Conservation (phyloP, 2,113 vertebrate genomes). For the Solea solea region DNA sequence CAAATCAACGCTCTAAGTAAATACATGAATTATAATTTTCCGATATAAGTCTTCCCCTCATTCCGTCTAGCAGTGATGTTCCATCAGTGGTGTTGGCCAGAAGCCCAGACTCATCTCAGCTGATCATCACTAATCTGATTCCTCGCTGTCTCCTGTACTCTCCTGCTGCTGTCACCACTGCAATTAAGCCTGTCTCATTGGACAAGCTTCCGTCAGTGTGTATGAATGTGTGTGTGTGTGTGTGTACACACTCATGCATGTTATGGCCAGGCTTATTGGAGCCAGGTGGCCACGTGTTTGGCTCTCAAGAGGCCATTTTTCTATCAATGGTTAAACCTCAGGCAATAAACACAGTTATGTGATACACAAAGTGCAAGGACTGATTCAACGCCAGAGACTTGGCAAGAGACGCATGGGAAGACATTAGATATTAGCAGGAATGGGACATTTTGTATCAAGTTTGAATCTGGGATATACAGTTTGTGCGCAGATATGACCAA, state of each 20-base stretch:
- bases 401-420: constrained; percentile 33
- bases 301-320: constrained; percentile 53
- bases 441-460: constrained; percentile 31
- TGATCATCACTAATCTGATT: constrained; percentile 52
- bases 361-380: constrained; percentile 41
- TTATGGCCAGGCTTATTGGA: constrained; percentile 63
- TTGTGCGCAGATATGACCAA: constrained; percentile 20
- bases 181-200: constrained; percentile 66
- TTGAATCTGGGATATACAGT: constrained; percentile 20
- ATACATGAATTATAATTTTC: too few species aligned
- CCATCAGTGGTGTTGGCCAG: constrained; percentile 41
- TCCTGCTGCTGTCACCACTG: constrained; percentile 65
- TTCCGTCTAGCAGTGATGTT: constrained; percentile 26
- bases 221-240: not conserved
- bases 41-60: constrained; percentile 44
- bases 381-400: constrained; percentile 37
- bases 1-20: too few species aligned
- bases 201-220: constrained; percentile 65
- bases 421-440: constrained; percentile 41
- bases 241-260: constrained; percentile 19
- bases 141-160: constrained; percentile 43
- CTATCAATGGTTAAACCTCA: constrained; percentile 52
- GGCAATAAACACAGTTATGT: constrained; percentile 55
- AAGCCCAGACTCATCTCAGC: constrained; percentile 53
- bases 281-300: constrained; percentile 73